phyloP scores from a whole-genome alignment of 2,113 vertebrate genomes.

The Lasiurus cinereus region DNA sequence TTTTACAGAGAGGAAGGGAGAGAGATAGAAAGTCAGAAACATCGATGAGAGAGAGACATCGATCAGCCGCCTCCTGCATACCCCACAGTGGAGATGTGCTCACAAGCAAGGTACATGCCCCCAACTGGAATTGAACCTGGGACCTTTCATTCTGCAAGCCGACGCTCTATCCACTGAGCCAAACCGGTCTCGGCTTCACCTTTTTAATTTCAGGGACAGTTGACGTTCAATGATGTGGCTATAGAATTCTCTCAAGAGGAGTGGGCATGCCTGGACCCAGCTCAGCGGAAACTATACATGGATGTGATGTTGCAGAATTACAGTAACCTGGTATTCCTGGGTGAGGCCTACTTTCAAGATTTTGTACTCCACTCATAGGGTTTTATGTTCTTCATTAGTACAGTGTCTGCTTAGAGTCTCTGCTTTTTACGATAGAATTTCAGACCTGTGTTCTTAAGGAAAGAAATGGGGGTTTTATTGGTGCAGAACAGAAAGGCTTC shows the following conservation, averaged over 20 bases:
- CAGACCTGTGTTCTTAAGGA: neutral
- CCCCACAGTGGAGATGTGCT: too few relatives aligned
- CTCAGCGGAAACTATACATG: neutral
- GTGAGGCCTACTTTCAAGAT: neutral
- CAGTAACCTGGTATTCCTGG: neutral
- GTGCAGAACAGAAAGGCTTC: too few relatives aligned
- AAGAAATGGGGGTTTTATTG: neutral
- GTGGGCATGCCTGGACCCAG: neutral
- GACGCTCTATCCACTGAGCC: too few relatives aligned
- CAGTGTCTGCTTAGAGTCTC: neutral
- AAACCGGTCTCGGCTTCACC: too few relatives aligned
- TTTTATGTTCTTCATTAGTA: neutral
- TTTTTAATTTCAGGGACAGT: neutral
- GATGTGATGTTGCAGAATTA: slow-evolving; percentile 32
- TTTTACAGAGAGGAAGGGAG: too few relatives aligned
- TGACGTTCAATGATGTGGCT: slow-evolving; percentile 44
- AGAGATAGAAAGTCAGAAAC: too few relatives aligned
- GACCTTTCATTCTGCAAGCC: too few relatives aligned
- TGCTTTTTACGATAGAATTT: neutral
- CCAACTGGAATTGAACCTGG: too few relatives aligned
- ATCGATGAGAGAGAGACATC: too few relatives aligned
- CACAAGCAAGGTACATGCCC: too few relatives aligned
- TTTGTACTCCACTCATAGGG: fast-evolving
- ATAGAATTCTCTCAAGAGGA: slow-evolving; percentile 34
- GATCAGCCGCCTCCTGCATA: too few relatives aligned